Evolutionary conservation across 2,797 vertebrate species (phyloP), one percentile per base, ranked within the genome.

Genomic region (Gymnopithys bicolor): DNA sequence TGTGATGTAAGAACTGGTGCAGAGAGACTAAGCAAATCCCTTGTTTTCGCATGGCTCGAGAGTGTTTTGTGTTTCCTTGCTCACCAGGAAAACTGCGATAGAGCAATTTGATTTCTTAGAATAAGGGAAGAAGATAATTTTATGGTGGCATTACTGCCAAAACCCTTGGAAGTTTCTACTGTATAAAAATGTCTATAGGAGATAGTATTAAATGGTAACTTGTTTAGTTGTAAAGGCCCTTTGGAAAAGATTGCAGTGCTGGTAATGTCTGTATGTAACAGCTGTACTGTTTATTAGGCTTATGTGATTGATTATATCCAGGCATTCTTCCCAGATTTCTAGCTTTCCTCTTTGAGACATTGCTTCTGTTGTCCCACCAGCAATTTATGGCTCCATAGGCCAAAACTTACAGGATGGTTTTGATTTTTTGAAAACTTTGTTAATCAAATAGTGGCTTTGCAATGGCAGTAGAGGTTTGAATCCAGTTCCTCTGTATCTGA

Each of bases 291-390:
- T 93, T 94, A 88, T 93, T 93, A 81, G 48, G 82, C 78, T 91
- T 92, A 91, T 2, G 46, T 87, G 93, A 92, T 90, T 89, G 93
- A 96, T 94, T 92, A 59, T 83, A 80, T 83, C 81, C 68, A 92
- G 94, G 93, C 91, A 56, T 9, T 4, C 59, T 89, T 96, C 84
- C 95, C 90, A 84, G 84, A 69, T 81, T 89, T 90, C 71, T 93
- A 75, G 58, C 46, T 94, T 68, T 13, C 69, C 75, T 83, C 71
- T 85, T 67, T 87, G 91, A 95, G 84, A 66, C 15, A 0, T 67
- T 90, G 89, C 89, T 96, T 94, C 91, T 93, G 93, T 95, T 90
- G 84, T 95, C 87, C 66, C 84, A n/a, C 73, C 73, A 69, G 66
- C 1, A 0, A 71, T 91, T 95, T 91, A 78, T 91, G 73, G 66